A percentile compares a stretch with the other conserved stretches of the same genome.
phyloP scores from a whole-genome alignment of 2,797 vertebrate genomes.

The Apogon talboti region DNA sequence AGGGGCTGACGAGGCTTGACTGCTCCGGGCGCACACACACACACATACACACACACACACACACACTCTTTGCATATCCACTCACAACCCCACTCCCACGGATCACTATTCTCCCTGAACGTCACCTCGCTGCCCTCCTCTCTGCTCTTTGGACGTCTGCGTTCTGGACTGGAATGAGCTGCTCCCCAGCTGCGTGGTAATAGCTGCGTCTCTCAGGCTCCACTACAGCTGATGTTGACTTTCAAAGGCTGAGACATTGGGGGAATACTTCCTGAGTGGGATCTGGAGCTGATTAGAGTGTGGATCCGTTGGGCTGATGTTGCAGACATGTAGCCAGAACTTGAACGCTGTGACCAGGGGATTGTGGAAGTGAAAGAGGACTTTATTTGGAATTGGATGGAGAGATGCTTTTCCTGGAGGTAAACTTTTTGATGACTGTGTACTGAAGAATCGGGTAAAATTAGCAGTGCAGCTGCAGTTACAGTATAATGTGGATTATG shows the following conservation, averaged over 20 bases:
- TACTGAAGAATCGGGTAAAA: constrained; percentile 5
- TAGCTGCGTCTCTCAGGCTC: constrained; percentile 10
- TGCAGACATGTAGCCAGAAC: constrained; percentile 51
- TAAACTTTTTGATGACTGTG: constrained; percentile 53
- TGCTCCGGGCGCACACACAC: constrained; percentile 48
- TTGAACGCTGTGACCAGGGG: constrained; percentile 21
- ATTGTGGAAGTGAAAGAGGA: constrained; percentile 37
- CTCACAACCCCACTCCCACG: constrained; percentile 40
- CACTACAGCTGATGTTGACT: constrained; percentile 24
- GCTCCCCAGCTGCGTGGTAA: not conserved
- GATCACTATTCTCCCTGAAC: constrained; percentile 65
- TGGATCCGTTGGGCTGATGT: constrained; percentile 40
- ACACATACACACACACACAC: too few species aligned
- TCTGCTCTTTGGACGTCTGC: constrained; percentile 39
- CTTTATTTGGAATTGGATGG: constrained; percentile 45
- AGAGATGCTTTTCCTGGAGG: constrained; percentile 72
- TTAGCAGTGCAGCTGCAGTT: constrained; percentile 4
- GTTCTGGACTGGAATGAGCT: constrained; percentile 25
- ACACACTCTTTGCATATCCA: constrained; percentile 26
- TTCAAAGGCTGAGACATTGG: constrained; percentile 30
- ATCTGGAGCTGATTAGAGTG: constrained; percentile 66
- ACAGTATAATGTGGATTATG: constrained; percentile 4
- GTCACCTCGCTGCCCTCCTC: constrained; percentile 49
- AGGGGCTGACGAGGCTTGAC: constrained; percentile 62
- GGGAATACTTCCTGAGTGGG: constrained; percentile 38